phyloP scores from a whole-genome alignment of 2,113 vertebrate genomes.

The Acanthochromis polyacanthus region DNA sequence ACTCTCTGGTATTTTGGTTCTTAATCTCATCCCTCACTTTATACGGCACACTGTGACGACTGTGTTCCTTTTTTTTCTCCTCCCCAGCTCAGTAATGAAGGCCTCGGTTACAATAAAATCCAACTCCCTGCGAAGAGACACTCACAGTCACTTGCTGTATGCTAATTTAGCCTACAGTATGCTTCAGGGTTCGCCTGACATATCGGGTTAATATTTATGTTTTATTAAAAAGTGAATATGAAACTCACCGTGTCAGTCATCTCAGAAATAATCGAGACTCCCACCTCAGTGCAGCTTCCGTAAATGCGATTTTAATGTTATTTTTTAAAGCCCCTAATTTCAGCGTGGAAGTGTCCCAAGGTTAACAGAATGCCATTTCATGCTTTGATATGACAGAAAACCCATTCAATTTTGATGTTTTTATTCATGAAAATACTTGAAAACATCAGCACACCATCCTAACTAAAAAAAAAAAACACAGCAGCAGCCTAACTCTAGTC shows the following conservation, averaged over 20 bases:
- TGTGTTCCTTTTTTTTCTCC: not conserved
- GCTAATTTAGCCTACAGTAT: conserved; percentile 48
- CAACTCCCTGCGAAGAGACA: conserved; percentile 18
- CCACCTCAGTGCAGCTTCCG: not conserved
- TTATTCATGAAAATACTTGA: conserved; percentile 6
- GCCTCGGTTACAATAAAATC: conserved; percentile 38
- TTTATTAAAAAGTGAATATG: conserved; percentile 61
- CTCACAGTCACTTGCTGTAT: conserved; percentile 24
- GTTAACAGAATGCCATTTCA: not conserved
- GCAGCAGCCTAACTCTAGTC: not conserved
- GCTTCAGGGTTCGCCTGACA: conserved; percentile 49
- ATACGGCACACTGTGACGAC: conserved; percentile 43
- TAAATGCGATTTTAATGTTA: conserved; percentile 21
- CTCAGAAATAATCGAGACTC: not conserved
- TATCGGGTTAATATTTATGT: conserved; percentile 56
- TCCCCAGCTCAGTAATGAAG: not conserved
- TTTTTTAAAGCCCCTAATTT: conserved; percentile 14
- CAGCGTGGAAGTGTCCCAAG: not conserved
- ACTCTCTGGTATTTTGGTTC: conserved; percentile 3
- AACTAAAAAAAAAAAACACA: not conserved
- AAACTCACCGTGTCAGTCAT: conserved; percentile 37
- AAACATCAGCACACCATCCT: conserved; percentile 12
- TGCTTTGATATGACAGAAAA: not conserved
- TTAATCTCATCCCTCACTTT: conserved; percentile 22
- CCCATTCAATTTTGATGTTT: not conserved